Percentiles rank a stretch among this genome's conserved stretches.
phyloP scores from a whole-genome alignment of 30 jellyfish, hydroid and myxozoan genomes.

The Morbakka virulenta region DNA sequence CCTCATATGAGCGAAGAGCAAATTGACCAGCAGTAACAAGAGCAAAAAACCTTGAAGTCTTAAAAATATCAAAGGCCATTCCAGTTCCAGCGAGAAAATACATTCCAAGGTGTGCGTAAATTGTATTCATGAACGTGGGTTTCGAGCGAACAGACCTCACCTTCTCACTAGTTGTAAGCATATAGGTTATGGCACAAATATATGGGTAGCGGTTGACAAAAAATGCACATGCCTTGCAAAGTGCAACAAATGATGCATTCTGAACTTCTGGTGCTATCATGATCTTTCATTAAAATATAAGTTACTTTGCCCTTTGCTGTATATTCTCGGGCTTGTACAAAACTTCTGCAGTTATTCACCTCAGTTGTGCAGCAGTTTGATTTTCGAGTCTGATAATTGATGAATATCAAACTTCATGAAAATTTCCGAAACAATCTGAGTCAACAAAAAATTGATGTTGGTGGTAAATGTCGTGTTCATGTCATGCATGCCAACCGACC shows the following conservation, averaged over 20 bases:
- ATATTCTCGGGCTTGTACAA: too few relatives aligned
- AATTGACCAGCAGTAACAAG: slow-evolving; percentile 55
- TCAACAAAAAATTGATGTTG: too few relatives aligned
- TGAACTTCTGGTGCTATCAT: neutral
- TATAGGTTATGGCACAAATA: slow-evolving; percentile 69
- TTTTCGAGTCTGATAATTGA: too few relatives aligned
- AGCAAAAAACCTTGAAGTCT: slow-evolving; percentile 67
- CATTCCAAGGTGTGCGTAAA: slow-evolving; percentile 68
- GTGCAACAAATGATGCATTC: slow-evolving; percentile 1
- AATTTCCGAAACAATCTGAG: too few relatives aligned
- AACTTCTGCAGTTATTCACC: too few relatives aligned
- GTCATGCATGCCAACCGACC: too few relatives aligned
- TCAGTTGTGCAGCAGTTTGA: too few relatives aligned
- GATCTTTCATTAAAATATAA: too few relatives aligned
- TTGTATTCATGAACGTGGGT: slow-evolving; percentile 2
- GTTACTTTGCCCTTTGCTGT: too few relatives aligned
- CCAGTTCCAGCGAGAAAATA: slow-evolving; percentile 81
- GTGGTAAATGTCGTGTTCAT: too few relatives aligned
- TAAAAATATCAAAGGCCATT: slow-evolving; percentile 77
- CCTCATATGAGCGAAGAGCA: slow-evolving; percentile 35
- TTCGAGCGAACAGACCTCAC: slow-evolving; percentile 30
- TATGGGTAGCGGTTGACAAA: slow-evolving; percentile 83
- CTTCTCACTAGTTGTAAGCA: slow-evolving; percentile 81
- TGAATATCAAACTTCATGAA: too few relatives aligned
- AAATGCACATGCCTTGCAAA: slow-evolving; percentile 27